Percentiles rank a stretch among this genome's conserved stretches.
Conservation (phyloP, 2,888 invertebrate species). For the Ophioninae sp. region DNA sequence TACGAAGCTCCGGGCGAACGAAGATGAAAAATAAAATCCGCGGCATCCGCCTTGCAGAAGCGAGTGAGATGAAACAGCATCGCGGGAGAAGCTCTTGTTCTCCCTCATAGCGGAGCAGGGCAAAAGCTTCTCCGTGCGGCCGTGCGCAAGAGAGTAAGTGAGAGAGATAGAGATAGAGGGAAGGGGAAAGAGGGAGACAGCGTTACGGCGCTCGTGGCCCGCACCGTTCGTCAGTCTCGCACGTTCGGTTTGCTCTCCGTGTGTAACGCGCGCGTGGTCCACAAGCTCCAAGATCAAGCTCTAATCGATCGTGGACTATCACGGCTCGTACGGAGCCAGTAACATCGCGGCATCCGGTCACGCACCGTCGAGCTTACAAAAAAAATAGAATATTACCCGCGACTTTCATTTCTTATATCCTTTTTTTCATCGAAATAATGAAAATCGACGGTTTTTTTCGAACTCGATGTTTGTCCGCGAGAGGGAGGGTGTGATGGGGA, state of each 20-base stretch:
- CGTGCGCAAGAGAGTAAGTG: not conserved
- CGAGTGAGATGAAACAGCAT: not conserved
- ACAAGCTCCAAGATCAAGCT: conserved; percentile 61
- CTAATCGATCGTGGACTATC: conserved; percentile 59
- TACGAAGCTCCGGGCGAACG: conserved; percentile 23
- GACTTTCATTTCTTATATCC: not conserved
- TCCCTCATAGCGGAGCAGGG: conserved; percentile 15
- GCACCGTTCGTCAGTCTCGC: conserved; percentile 40
- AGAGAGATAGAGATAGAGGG: not conserved
- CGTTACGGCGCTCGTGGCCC: conserved; percentile 29
- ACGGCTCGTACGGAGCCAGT: conserved; percentile 39
- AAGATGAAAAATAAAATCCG: conserved; percentile 41
- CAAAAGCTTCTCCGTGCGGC: conserved; percentile 13
- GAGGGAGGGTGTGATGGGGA: not conserved
- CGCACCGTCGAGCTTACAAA: conserved; percentile 48
- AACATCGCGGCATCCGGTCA: conserved; percentile 59
- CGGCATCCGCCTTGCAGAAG: conserved; percentile 20
- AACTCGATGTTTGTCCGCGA: not conserved
- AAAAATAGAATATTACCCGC: not conserved
- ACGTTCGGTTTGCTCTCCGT: conserved; percentile 38
- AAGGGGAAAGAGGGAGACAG: conserved; percentile 12
- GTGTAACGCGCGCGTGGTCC: conserved; percentile 55
- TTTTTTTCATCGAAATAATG: not conserved
- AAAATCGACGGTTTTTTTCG: not conserved
- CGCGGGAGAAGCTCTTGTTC: conserved; percentile 27